These are phyloP conservation scores for Garra rufa DNA, from an alignment of 2,113 vertebrate genomes.

Conservation along the genomic window DNA sequence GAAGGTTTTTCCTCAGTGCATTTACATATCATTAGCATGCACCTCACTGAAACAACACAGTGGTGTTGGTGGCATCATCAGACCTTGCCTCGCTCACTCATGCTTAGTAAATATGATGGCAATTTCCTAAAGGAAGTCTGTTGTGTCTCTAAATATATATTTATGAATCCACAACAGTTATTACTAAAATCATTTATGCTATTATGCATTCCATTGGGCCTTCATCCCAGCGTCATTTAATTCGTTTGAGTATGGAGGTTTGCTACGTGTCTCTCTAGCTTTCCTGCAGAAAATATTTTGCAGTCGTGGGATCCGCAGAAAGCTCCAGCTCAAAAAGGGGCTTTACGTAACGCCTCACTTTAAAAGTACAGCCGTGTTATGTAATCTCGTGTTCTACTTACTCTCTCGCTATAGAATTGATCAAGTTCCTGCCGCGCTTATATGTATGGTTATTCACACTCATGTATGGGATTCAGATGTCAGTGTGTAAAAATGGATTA, in stretches of 20 bases:
- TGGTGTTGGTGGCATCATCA: constrained; percentile 28
- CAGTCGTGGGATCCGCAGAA: not conserved
- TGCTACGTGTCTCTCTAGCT: not conserved
- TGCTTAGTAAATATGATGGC: not conserved
- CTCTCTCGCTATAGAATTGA: not conserved
- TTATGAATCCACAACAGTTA: not conserved
- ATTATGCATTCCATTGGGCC: not conserved
- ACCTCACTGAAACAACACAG: constrained; percentile 30
- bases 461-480: not conserved
- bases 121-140: not conserved
- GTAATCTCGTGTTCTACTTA: constrained; percentile 10
- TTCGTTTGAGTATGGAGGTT: not conserved
- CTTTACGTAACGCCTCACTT: constrained; percentile 9
- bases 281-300: constrained; percentile 4
- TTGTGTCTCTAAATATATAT: not conserved
- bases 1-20: constrained; percentile 13
- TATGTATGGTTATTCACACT: not conserved
- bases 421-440: not conserved
- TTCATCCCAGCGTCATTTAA: not conserved
- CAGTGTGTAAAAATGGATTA: not conserved
- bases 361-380: constrained; percentile 6
- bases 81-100: constrained; percentile 16
- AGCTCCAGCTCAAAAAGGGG: not conserved
- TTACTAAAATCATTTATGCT: constrained; percentile 3
- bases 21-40: constrained; percentile 40